These are phyloP conservation scores for Epinephelus cyanopodus DNA, from an alignment of 2,113 vertebrate species.

Conservation along the genomic window DNA sequence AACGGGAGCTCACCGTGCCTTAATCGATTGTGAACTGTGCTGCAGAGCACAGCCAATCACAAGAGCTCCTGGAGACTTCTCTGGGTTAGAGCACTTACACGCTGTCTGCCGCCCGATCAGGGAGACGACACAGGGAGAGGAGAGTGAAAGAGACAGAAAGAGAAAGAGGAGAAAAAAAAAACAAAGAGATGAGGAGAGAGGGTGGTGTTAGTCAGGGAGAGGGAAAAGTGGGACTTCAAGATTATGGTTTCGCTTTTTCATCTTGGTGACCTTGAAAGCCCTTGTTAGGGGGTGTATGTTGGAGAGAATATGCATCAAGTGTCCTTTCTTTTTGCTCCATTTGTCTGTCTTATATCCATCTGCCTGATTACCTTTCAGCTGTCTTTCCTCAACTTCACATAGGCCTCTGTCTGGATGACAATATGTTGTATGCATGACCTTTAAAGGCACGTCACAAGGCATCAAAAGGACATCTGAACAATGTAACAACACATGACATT, in stretches of 20 bases:
- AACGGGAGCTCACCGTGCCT: constrained; percentile 80
- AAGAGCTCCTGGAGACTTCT: constrained; percentile 79
- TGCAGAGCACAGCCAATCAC: constrained; percentile 82
- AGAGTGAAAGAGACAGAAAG: constrained; percentile 73
- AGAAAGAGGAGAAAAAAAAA: constrained; percentile 42
- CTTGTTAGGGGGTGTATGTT: constrained; percentile 20
- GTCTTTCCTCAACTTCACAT: constrained; percentile 33
- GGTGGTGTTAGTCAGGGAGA: constrained; percentile 46
- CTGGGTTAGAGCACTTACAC: constrained; percentile 83
- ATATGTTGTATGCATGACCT: constrained; percentile 54
- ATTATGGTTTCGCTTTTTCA: constrained; percentile 69
- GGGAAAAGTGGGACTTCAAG: constrained; percentile 57
- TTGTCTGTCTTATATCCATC: neutral
- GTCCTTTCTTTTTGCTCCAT: constrained; percentile 26
- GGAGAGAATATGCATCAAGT: constrained; percentile 31
- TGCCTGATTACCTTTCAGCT: constrained; percentile 15
- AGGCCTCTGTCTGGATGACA: constrained; percentile 26
- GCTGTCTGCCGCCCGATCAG: constrained; percentile 81
- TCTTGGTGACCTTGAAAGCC: constrained; percentile 79
- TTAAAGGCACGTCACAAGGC: constrained; percentile 34
- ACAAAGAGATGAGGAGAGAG: constrained; percentile 55
- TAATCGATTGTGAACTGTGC: constrained; percentile 87
- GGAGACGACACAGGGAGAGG: constrained; percentile 68
- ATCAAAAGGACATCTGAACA: constrained; percentile 46
- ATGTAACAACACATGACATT: constrained; percentile 45